These are phyloP conservation scores for Sarcophaga variegata DNA, from an alignment of 2,888 invertebrate genomes.

Conservation along the genomic window DNA sequence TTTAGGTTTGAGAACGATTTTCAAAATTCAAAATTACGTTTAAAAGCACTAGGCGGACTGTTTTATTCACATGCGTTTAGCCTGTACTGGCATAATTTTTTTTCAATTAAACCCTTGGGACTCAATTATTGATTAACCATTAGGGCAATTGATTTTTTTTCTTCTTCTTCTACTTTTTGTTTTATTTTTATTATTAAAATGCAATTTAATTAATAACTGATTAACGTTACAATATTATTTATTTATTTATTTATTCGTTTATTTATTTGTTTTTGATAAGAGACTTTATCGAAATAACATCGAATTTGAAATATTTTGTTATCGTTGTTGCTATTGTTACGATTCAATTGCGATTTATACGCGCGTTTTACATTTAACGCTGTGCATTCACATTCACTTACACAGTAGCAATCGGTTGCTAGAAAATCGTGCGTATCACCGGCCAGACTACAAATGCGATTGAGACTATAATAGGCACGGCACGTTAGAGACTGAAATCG, in stretches of 20 bases:
- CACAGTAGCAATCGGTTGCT: conserved; percentile 7
- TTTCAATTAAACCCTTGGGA: neutral
- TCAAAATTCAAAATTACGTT: too few species aligned
- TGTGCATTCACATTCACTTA: neutral
- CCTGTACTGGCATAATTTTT: neutral
- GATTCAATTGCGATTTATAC: conserved; percentile 47
- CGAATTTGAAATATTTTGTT: neutral
- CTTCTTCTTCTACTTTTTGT: too few species aligned
- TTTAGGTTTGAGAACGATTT: too few species aligned
- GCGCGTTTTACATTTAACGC: neutral
- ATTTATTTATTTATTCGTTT: too few species aligned
- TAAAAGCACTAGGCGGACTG: too few species aligned
- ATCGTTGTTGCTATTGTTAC: conserved; percentile 22
- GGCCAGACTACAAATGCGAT: conserved; percentile 7
- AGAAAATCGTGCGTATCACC: conserved; percentile 42
- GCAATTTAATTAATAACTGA: too few species aligned
- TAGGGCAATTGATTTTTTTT: too few species aligned
- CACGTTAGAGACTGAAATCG: neutral
- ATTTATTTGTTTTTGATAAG: too few species aligned
- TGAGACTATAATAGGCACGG: neutral
- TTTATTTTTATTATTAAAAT: too few species aligned
- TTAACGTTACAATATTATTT: too few species aligned
- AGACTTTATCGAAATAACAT: too few species aligned
- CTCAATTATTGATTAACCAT: neutral
- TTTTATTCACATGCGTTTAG: too few species aligned